These are phyloP conservation scores for Schizopygopsis pylzovi DNA, from an alignment of 2,797 vertebrate species.

Conservation along the genomic window DNA sequence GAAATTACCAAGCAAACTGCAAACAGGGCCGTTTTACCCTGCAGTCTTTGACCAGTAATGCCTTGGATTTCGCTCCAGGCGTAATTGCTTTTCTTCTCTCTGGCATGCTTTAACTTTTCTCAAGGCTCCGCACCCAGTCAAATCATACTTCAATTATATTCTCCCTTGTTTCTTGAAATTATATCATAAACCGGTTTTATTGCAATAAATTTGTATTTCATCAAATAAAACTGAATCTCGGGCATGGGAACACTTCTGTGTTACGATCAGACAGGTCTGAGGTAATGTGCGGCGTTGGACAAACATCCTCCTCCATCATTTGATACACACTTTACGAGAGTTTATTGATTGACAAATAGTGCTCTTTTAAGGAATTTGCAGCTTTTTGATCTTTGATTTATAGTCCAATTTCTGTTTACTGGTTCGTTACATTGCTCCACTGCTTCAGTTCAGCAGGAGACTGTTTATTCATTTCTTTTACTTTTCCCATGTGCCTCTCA, in stretches of 20 bases:
- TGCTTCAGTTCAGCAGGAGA: conserved; percentile 45
- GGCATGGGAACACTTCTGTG: conserved; percentile 59
- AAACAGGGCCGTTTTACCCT: conserved; percentile 54
- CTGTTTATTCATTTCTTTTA: background rate
- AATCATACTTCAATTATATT: conserved; percentile 69
- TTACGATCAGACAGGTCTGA: conserved; percentile 46
- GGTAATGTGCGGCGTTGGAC: conserved; percentile 50
- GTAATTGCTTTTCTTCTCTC: conserved; percentile 59
- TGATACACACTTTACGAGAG: conserved; percentile 60
- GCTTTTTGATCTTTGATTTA: conserved; percentile 51
- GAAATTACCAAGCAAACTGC: conserved; percentile 61
- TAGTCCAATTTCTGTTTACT: conserved; percentile 43
- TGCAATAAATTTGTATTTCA: conserved; percentile 68
- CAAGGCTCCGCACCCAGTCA: conserved; percentile 61
- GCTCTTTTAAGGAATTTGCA: conserved; percentile 52
- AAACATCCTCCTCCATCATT: conserved; percentile 49
- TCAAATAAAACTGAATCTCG: conserved; percentile 61
- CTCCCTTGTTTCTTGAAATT: conserved; percentile 65
- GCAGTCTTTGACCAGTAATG: conserved; percentile 50
- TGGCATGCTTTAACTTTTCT: conserved; percentile 60
- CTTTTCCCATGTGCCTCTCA: conserved; percentile 54
- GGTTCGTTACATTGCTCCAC: conserved; percentile 17
- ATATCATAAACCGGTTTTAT: conserved; percentile 62
- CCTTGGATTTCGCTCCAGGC: conserved; percentile 46
- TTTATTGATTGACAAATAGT: conserved; percentile 58